Evolutionary conservation across 37 sponge, comb jelly and placozoan genomes (phyloP).

Genomic region (Halisarca cf. caerulea): DNA sequence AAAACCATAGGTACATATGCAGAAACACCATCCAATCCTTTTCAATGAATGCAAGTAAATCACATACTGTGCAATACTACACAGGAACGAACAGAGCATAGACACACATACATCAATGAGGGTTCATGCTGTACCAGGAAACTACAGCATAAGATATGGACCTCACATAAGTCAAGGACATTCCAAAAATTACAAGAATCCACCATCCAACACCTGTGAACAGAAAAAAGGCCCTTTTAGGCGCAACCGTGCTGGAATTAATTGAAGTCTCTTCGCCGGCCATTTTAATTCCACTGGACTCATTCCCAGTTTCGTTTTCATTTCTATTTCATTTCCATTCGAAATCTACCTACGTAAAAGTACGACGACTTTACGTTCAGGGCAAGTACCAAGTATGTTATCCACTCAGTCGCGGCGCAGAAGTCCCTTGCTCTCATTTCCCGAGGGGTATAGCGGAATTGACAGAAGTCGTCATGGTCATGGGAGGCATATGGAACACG

Average conservation of each 20-base stretch:
- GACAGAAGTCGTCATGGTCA: no score
- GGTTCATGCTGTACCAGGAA: no score
- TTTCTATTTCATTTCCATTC: no score
- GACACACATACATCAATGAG: no score
- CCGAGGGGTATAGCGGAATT: neutral
- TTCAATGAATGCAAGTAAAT: no score
- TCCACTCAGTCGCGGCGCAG: neutral
- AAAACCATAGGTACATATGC: no score
- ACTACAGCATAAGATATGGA: neutral
- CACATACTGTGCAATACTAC: no score
- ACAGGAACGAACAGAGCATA: neutral
- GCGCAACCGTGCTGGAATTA: neutral
- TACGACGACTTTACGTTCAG: neutral
- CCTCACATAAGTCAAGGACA: neutral
- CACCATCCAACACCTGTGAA: neutral
- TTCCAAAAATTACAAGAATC: neutral
- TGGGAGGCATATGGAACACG: no score
- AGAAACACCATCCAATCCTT: no score
- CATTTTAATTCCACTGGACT: neutral
- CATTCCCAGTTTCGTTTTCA: no score
- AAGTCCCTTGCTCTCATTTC: neutral
- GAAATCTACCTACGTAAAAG: no score
- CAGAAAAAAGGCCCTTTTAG: neutral
- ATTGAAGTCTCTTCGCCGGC: neutral
- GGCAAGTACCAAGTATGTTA: neutral